A percentile compares a stretch with the other conserved stretches of the same genome.
These are phyloP conservation scores for Prunella fulvescens DNA, from an alignment of 2,113 vertebrate genomes.

Conservation along the genomic window DNA sequence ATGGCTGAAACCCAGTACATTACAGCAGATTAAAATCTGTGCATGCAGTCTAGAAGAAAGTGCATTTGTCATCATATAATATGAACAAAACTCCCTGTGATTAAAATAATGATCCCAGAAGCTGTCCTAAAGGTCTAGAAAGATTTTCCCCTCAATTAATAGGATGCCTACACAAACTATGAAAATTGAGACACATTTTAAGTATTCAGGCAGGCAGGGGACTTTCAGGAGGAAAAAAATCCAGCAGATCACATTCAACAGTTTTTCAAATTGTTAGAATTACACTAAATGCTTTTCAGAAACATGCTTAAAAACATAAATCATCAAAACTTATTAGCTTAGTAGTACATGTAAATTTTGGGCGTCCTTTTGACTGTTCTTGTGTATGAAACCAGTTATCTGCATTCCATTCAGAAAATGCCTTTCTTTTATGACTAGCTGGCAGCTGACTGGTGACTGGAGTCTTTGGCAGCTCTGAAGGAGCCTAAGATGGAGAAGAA, in stretches of 20 bases:
- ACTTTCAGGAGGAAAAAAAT: neutral
- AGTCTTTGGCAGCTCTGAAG: neutral
- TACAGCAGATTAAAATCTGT: slow-evolving; percentile 24
- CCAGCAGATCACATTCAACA: neutral
- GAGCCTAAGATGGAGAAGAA: neutral
- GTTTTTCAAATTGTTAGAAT: neutral
- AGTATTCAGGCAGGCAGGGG: neutral
- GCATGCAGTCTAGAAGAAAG: neutral
- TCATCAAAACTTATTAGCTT: neutral
- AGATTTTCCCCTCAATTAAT: neutral
- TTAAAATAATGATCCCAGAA: neutral
- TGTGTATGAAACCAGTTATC: neutral
- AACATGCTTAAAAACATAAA: neutral
- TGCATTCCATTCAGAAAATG: neutral
- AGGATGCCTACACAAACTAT: neutral
- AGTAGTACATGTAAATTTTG: neutral
- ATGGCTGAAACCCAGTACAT: slow-evolving; percentile 50
- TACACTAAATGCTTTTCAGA: neutral
- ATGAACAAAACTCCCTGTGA: neutral
- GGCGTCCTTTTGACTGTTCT: neutral
- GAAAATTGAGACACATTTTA: neutral
- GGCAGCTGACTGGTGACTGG: neutral
- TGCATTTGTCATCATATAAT: neutral
- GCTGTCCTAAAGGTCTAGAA: neutral
- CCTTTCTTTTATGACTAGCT: neutral